phyloP scores from a whole-genome alignment of 2,113 vertebrate genomes.

The Epinephelus cyanopodus region DNA sequence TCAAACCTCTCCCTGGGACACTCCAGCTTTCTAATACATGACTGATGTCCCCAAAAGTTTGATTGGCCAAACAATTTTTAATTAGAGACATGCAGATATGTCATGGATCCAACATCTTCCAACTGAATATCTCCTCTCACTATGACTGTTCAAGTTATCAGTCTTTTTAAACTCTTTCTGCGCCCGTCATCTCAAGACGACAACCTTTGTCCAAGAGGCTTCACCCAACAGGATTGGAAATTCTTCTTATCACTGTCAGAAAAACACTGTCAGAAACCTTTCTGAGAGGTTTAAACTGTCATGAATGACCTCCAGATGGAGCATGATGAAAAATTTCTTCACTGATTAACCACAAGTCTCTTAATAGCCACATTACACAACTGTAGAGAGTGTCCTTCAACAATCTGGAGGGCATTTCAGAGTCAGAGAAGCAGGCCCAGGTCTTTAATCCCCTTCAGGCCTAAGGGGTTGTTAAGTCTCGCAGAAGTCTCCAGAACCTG shows the following conservation, averaged over 20 bases:
- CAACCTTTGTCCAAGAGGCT: neutral
- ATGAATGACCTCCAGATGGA: neutral
- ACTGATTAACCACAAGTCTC: constrained; percentile 3
- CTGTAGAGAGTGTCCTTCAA: neutral
- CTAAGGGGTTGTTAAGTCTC: constrained; percentile 9
- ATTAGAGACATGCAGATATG: too few species aligned
- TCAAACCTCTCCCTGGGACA: neutral
- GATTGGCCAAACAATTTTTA: too few species aligned
- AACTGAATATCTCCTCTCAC: neutral
- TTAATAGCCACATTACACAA: neutral
- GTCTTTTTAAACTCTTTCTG: neutral
- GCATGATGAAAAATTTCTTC: constrained; percentile 22
- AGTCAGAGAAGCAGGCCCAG: constrained; percentile 1
- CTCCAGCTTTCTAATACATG: neutral
- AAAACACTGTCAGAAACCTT: neutral
- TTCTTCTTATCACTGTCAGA: neutral
- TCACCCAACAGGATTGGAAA: neutral
- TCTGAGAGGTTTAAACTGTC: neutral
- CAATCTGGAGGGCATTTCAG: neutral
- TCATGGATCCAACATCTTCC: neutral
- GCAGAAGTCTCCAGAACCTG: constrained; percentile 10
- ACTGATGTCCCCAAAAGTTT: neutral
- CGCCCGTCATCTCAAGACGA: neutral
- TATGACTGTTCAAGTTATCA: neutral
- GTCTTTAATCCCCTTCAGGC: constrained; percentile 5